Percentiles rank a stretch among this genome's conserved stretches.
Conservation (phyloP, 35 echinoderm and acorn worm genomes). For the Stichopus chloronotus region DNA sequence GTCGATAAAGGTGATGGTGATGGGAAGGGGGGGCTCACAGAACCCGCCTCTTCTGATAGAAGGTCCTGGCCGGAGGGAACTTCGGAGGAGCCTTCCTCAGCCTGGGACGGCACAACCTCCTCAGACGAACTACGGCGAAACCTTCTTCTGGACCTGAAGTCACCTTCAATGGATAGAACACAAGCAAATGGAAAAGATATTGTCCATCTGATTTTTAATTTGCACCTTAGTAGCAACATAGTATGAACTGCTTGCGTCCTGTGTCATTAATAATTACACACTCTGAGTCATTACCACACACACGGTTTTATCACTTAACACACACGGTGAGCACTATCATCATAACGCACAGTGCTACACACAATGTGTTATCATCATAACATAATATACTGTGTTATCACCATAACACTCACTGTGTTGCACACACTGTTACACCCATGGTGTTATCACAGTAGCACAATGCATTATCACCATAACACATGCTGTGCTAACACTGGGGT, state of each 20-base stretch:
- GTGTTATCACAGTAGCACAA: no score
- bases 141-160: conserved; percentile 55
- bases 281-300: no score
- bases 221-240: background rate
- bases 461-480: no score
- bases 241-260: background rate
- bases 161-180: conserved; percentile 15
- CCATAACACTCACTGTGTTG: no score
- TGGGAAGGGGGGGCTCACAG: conserved; percentile 45
- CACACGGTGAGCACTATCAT: no score
- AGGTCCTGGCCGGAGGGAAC: conserved; percentile 21
- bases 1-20: conserved; percentile 55
- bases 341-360: no score
- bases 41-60: conserved; percentile 62
- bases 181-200: background rate
- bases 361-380: no score
- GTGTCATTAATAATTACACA: no score
- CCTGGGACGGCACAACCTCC: conserved; percentile 24
- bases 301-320: no score
- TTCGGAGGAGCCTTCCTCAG: background rate
- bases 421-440: no score
- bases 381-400: no score
- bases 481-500: no score
- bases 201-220: background rate
- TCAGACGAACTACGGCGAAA: conserved; percentile 69